Conservation (phyloP, 2,797 vertebrate species). For the Alectoris magna region DNA sequence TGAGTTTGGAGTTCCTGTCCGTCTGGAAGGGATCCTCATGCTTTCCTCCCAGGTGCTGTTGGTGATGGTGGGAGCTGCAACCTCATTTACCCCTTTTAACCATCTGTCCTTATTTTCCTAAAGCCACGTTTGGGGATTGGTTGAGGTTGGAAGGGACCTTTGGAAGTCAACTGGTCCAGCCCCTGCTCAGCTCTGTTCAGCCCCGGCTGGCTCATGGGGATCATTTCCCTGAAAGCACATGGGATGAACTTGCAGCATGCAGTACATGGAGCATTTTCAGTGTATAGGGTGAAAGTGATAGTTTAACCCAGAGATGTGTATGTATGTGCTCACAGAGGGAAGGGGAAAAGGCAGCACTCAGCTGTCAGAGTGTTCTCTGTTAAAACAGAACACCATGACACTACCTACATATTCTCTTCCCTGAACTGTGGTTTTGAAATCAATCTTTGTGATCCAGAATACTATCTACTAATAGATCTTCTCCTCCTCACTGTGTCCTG, state of each 20-base stretch:
- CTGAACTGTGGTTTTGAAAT: slow-evolving; percentile 44
- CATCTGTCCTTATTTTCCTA: not conserved
- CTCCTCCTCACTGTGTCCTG: slow-evolving; percentile 3
- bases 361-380: not conserved
- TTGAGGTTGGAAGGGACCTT: not conserved
- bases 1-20: not conserved
- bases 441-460: slow-evolving; percentile 56
- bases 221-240: accelerated
- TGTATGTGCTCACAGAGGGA: not conserved
- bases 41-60: not conserved
- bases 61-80: not conserved
- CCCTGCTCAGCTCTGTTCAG: not conserved
- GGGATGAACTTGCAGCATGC: not conserved
- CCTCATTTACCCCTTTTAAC: not conserved
- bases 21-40: not conserved
- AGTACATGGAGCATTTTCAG: not conserved
- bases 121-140: not conserved
- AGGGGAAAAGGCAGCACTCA: not conserved
- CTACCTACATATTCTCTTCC: not conserved
- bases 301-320: not conserved
- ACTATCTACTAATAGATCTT: slow-evolving; percentile 58
- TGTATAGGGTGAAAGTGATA: not conserved
- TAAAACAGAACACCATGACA: not conserved
- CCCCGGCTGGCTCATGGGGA: not conserved
- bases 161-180: not conserved